Evolutionary conservation across 2,888 invertebrate genomes (phyloP), one percentile per base, ranked within the genome.

Genomic region (Aleiodes alternator): DNA sequence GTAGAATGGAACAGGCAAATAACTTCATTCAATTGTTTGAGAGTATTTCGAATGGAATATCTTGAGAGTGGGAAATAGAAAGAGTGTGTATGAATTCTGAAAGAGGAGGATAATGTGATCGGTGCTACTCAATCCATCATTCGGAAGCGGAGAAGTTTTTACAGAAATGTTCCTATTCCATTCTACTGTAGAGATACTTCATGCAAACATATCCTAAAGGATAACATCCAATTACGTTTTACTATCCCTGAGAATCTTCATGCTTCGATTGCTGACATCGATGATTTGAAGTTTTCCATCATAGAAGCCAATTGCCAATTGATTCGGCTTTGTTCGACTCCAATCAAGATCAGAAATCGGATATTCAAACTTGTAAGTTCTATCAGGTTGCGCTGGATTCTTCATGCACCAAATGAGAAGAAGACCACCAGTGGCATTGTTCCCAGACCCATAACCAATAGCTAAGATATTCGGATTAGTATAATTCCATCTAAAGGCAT

Each of bases 301-400:
- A 81, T 94, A 92, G 80, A 96, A 94, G 0, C 95, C 96, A 72
- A 95, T 91, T 0, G 95, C 96, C 23, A 96, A 85, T 83, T 95
- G 91, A 87, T 95, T 95, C 0, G 96, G 94, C 75, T 92, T 92
- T 56, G 89, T 90, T 0, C 89, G 90, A 0, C 95, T 95, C 90
- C 96, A 96, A 56, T 93, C 91, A 0, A 96, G 88, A 0, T 93
- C 91, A 0, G 95, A 94, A 0, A 96, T 92, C 0, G 95, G 92
- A 64, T 92, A 90, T 0, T 90, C 85, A 83, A 95, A 95, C 4
- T 88, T 82, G 83, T 94, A 95, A 6, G 91, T 85, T 77, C 95
- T 91, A 86, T 96, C 96, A 0, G 96, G 96, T 84, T 94, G 93
- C 12, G 92, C 92, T 0, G 96, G 96, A 87, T 96, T 96, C 88